These are phyloP conservation scores for Drosophila hawaiiensis DNA, from an alignment of 2,888 invertebrate species.

Conservation along the genomic window DNA sequence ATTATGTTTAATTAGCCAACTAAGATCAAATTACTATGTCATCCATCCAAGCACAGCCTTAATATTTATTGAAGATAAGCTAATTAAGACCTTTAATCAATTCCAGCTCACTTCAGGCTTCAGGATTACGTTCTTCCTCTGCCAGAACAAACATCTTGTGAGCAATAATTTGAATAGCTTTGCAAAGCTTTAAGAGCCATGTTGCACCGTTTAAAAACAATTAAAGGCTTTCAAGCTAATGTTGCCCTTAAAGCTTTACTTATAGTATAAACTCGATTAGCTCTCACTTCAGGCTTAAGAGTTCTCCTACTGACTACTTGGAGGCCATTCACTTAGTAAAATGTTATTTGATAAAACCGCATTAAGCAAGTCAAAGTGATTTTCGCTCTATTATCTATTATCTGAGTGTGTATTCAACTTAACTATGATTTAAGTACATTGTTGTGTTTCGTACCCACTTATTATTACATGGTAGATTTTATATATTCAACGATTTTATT, in stretches of 20 bases:
- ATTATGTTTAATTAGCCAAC: not conserved
- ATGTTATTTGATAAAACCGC: not conserved
- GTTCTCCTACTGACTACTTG: not conserved
- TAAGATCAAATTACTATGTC: not conserved
- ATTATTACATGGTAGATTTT: slow-evolving; percentile 2
- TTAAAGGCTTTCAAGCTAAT: not conserved
- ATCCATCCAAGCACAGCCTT: not conserved
- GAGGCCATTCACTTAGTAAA: not conserved
- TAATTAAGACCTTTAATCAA: not conserved
- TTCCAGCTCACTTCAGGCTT: not conserved
- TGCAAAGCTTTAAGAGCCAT: not conserved
- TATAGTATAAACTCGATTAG: not conserved
- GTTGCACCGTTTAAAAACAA: not conserved
- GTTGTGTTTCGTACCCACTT: not conserved
- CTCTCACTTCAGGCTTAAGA: not conserved
- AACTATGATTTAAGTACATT: slow-evolving; percentile 13
- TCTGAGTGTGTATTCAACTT: not conserved
- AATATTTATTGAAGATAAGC: not conserved
- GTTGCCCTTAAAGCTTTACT: not conserved
- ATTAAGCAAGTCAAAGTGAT: not conserved
- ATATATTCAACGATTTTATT: slow-evolving; percentile 24
- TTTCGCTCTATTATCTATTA: not conserved
- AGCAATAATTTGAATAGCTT: not conserved
- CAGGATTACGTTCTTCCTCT: not conserved
- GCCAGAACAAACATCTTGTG: not conserved